Base-by-base conservation (phyloP, 2,113 vertebrate genomes). In the Agelaius tricolor region DNA sequence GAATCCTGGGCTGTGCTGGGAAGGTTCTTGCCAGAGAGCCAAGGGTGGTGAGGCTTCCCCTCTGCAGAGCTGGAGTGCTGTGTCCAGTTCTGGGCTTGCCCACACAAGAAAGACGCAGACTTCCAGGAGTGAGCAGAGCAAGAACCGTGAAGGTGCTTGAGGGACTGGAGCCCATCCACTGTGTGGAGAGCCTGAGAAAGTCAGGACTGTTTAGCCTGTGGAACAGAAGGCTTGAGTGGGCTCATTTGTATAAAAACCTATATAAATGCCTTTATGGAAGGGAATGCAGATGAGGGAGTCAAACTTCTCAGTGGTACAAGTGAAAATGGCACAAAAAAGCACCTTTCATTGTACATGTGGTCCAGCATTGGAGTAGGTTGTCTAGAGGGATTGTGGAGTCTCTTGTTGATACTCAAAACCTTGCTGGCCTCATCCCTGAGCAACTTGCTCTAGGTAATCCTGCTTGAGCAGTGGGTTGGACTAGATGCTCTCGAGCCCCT, bases 271-370 rank as follows among this genome's bases (percentile, higher is more conserved):
- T 71, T 37, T 61, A 31, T 54, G 33, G 12, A 6, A 71, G 31
- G 43, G 13, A 79, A 31, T 28, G 41, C 21, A 19, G 28, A 35
- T 26, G 39, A 67, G 19, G 39, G 22, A 76, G 33, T 21, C 35
- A 61, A 26, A 37, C 35, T 76, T 80, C 24, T 63, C 35, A 54
- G 51, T 2, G 4, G 27, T n/a, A 52, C 28, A 63, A 59, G 49
- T 43, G 49, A 13, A n/a, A 71, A 9, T 11, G 52, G 20, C 54
- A 46, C 24, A 75, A 63, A 66, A 63, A 86, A 83, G 39, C 13
- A 20, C 14, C 13, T 62, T 72, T 33, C 49, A 7, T 18, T 51
- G 26, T 65, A 14, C 0, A 0, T 4, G 18, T 86, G 18, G 11
- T 65, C 61, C 63, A 61, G 22, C 46, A 62, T 4, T 61, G 44